Evolutionary conservation across 2,113 vertebrate genomes (phyloP).

Genomic region (Maccullochella peelii): DNA sequence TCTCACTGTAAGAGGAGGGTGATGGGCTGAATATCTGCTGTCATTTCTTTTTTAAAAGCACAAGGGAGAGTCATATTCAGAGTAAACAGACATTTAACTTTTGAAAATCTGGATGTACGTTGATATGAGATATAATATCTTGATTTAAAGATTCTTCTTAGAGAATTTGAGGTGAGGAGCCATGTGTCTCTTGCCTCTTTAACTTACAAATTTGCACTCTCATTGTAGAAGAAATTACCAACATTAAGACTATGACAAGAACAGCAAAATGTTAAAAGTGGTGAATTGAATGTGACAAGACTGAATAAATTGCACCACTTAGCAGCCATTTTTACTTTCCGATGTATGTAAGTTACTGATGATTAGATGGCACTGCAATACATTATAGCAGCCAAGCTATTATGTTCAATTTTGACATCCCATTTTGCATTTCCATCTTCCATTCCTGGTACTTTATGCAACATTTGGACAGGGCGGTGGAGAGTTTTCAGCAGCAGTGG

Average conservation of each 20-base stretch:
- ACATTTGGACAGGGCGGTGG: not conserved
- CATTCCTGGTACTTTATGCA: slow-evolving; percentile 20
- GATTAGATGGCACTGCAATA: slow-evolving; percentile 40
- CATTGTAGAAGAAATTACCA: slow-evolving; percentile 42
- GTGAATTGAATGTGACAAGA: slow-evolving; percentile 54
- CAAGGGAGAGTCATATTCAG: not conserved
- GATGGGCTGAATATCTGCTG: not conserved
- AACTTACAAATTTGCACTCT: slow-evolving; percentile 26
- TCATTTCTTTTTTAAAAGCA: not conserved
- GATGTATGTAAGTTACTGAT: slow-evolving; percentile 32
- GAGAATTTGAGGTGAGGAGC: not conserved
- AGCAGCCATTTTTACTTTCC: slow-evolving; percentile 27
- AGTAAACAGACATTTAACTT: slow-evolving; percentile 4
- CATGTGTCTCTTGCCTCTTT: slow-evolving; percentile 29
- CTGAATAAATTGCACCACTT: slow-evolving; percentile 63
- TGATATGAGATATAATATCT: not conserved
- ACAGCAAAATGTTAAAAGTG: slow-evolving; percentile 36
- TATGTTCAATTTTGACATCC: slow-evolving; percentile 39
- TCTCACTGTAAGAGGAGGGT: not conserved
- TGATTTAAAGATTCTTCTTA: not conserved
- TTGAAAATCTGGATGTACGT: not conserved
- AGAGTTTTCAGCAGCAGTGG: not conserved
- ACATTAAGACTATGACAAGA: slow-evolving; percentile 32
- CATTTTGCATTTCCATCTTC: slow-evolving; percentile 15
- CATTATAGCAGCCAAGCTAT: slow-evolving; percentile 40